Base-by-base conservation (phyloP, 2,888 invertebrate genomes). In the Neoscelio sp. region DNA sequence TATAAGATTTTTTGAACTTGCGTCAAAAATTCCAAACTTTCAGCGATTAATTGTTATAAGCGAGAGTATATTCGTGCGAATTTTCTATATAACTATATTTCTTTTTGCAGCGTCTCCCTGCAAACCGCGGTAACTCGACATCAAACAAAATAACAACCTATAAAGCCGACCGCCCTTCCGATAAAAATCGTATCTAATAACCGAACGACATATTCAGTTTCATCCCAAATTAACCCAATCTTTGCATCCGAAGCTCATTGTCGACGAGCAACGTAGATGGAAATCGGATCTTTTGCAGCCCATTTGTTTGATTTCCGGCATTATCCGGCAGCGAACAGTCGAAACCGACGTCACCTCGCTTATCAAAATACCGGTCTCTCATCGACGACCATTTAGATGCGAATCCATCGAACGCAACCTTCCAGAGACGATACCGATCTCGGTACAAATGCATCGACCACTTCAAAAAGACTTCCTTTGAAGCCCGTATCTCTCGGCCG, bases 341-440 rank as follows among this genome's bases (percentile, higher is more conserved):
- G 54, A 42, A 54, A 28, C 46, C 46, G 52, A 65, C 26, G 26
- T 46, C 38, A 7, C 33, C 48, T 12, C 4, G 44, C 42, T 71
- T 62, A 62, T 62, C 62, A 71, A 56, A 73, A 58, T 42, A 75
- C 38, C 33, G 8, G 10, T 4, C 42, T 60, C n/a, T n/a, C n/a
- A n/a, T n/a, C n/a, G n/a, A n/a, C n/a, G 65, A 35, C 67, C 67
- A 75, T 75, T 75, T 67, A 75, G 74, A 75, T 67, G 0, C n/a
- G 50, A 33, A 75, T 75, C 74, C 42, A 20, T 44, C 44, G 38
- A 20, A 56, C 74, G 50, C 64, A 64, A 56, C n/a, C n/a, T n/a
- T n/a, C n/a, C n/a, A n/a, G n/a, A 73, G 30, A 64, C 28, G 60
- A 67, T 67, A 60, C 35, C 1, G 68, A 75, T 68, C 46, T 42